Percentiles rank a stretch among this genome's conserved stretches.
phyloP scores from a whole-genome alignment of 2,113 vertebrate genomes.

The Oncorhynchus clarkii region DNA sequence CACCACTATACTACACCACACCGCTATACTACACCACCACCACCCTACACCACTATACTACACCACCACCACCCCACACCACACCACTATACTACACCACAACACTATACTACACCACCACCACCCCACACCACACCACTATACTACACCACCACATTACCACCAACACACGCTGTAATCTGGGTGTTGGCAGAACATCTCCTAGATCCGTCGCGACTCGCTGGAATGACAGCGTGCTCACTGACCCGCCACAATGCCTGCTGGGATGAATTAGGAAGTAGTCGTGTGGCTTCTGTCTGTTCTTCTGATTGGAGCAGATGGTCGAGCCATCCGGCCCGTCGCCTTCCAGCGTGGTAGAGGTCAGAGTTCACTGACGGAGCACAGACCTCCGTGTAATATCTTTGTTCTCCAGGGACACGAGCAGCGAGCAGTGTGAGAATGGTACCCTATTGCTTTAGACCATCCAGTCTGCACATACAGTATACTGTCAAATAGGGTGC shows the following conservation, averaged over 20 bases:
- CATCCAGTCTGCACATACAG: too few relatives aligned
- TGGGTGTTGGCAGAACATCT: not conserved
- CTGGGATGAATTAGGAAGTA: constrained; percentile 33
- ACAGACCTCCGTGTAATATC: not conserved
- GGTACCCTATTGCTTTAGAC: too few relatives aligned
- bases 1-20: too few relatives aligned
- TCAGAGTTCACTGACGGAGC: not conserved
- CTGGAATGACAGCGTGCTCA: constrained; percentile 14
- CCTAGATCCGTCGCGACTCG: not conserved
- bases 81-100: too few relatives aligned
- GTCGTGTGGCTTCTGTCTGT: constrained; percentile 1
- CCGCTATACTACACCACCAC: too few relatives aligned
- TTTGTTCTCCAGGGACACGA: not conserved
- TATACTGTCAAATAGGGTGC: too few relatives aligned
- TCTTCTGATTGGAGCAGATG: constrained; percentile 33
- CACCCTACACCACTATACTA: too few relatives aligned
- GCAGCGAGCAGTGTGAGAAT: not conserved
- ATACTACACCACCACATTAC: too few relatives aligned
- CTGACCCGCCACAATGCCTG: constrained; percentile 10
- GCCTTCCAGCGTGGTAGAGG: too few relatives aligned
- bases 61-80: too few relatives aligned
- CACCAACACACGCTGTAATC: not conserved
- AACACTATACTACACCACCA: too few relatives aligned
- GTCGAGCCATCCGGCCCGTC: constrained; percentile 12
- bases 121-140: too few relatives aligned